Base-by-base conservation (phyloP, 2,797 vertebrate genomes). In the Orestias chungarensis region DNA sequence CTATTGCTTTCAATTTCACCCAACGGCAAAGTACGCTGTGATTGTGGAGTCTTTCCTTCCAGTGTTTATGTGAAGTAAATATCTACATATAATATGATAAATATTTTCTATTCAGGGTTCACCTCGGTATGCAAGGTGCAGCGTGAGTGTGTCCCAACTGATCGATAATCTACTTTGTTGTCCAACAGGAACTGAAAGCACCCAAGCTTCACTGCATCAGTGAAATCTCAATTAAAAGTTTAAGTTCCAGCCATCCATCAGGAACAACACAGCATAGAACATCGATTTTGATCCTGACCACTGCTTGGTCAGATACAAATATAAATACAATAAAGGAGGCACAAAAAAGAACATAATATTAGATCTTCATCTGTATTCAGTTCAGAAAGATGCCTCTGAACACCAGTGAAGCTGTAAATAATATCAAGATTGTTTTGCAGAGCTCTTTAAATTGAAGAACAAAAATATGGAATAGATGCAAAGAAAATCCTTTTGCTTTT, bases 161-260 rank as follows among this genome's bases (percentile, higher is more conserved):
- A 85, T 75, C 59, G 40, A 46, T 61, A 65, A 15, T 75, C 66
- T 59, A 35, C 31, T 46, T 17, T 61, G 70, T 62, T 74, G 73
- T 83, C 67, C 72, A 57, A 12, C 35, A 18, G 70, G 76, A 72
- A 71, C 27, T 44, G 44, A 82, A 68, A 68, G 64, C 20, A 18
- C n/a, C 20, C 23, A 42, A 33, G 76, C 76, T 74, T 79, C 47
- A 75, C 46, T 43, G 52, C 78, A 25, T 76, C 73, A 72, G 25
- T 52, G 83, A 82, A 88, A 84, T 75, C 76, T 80, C 82, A 88
- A 91, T 92, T 91, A 91, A 86, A 92, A 78, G 82, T 87, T 80
- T 84, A 88, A 82, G 79, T 77, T 74, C 62, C 78, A 70, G 74
- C 80, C 86, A 87, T 93, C 85, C 83, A 76, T 93, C 91, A 91